Base-by-base conservation (phyloP, 1,140 invertebrate species). In the Tachypleus tridentatus region DNA sequence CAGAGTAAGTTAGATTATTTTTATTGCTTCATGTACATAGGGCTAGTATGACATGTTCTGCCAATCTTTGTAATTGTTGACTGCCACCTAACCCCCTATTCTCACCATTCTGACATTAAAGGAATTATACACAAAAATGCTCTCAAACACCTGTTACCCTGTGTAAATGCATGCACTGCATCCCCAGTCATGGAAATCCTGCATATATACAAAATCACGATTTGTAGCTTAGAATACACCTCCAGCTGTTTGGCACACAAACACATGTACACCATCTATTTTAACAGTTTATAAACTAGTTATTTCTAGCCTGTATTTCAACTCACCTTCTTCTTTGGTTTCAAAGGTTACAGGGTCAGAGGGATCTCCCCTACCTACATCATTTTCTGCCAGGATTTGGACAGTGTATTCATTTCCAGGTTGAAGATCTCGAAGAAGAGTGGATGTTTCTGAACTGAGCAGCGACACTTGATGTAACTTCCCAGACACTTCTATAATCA, bases 351-450 rank as follows among this genome's bases (percentile, higher is more conserved):
- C 58, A 4, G 63, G 62, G 47, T 57, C 61, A 8, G 67, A 65
- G 7, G 67, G 67, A 57, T 63, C 64, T 47, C 67, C 64, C 61
- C 61, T 60, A 49, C 67, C 67, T n/a, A 69, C 67, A 11, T 64
- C 58, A 56, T 69, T 69, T 51, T 69, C 61, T 4, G 67, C 67
- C 10, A 63, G 64, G 49, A 69, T 62, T 58, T 65, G 64, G 3
- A 66, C 67, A 8, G 62, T 64, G 53, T 69, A 69, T 2, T 61
- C 61, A 3, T 64, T 69, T 9, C 67, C 67, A 4, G 67, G 67
- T 51, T 69, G 67, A 7, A 69, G 57, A 51, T 61, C 58, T 3
- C 52, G 51, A 47, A 69, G 47, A 8, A 51, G 53, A 9, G 60
- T 62, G 6, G 67, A 65, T 5, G 67, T 69, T 48, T 64, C 60